Conservation (phyloP, 2,888 invertebrate species). For the Cyclophora albipunctata region DNA sequence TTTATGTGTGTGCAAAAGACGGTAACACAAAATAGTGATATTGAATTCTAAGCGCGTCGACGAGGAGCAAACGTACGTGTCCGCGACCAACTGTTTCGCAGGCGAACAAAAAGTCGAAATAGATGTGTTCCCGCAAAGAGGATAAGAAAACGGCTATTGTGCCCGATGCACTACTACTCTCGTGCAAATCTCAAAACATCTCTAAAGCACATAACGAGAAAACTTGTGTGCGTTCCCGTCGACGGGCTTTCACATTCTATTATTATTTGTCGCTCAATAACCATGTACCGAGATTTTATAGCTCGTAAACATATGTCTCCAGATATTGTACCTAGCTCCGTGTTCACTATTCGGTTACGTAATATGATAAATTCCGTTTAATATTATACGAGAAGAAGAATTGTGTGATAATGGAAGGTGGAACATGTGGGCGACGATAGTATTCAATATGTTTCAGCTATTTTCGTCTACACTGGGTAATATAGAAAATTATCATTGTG, state of each 20-base stretch:
- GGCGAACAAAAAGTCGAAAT: conserved; percentile 55
- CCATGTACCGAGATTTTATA: conserved; percentile 33
- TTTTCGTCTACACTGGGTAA: too few species aligned
- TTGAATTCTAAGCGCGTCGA: conserved; percentile 63
- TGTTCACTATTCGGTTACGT: conserved; percentile 3
- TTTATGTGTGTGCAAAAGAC: conserved; percentile 50
- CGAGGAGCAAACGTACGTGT: conserved; percentile 56
- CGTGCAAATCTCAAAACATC: conserved; percentile 60
- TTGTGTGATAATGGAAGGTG: too few species aligned
- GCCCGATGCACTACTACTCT: conserved; percentile 48
- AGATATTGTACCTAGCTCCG: conserved; percentile 14
- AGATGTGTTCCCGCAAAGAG: conserved; percentile 48
- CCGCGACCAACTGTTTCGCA: conserved; percentile 48
- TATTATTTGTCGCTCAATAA: conserved; percentile 45
- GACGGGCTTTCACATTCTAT: conserved; percentile 33
- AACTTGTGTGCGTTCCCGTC: conserved; percentile 43
- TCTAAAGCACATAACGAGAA: conserved; percentile 58
- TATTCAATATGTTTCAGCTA: too few species aligned
- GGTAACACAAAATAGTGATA: conserved; percentile 53
- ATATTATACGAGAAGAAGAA: too few species aligned
- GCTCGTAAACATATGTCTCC: conserved; percentile 31
- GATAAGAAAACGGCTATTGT: conserved; percentile 54
- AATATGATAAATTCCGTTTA: background rate
- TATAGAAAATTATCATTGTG: too few species aligned
- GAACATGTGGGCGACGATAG: too few species aligned